Evolutionary conservation across 2,113 vertebrate species (phyloP).

Genomic region (Poicephalus meyeri): DNA sequence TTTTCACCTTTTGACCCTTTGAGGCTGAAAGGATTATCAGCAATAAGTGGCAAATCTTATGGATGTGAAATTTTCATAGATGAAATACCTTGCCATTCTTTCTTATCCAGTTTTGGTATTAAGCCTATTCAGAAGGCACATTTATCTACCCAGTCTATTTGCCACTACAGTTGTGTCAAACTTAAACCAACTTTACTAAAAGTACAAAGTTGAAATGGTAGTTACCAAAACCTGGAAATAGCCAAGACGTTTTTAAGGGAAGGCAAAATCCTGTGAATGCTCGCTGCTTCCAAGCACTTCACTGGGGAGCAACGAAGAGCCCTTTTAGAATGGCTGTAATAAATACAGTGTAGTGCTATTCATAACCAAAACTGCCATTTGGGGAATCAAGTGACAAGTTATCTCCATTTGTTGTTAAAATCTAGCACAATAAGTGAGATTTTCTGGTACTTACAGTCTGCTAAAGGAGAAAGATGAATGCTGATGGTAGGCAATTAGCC

Average conservation of each 20-base stretch:
- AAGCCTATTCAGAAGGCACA: slow-evolving; percentile 49
- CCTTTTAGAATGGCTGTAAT: not conserved
- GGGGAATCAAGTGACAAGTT: slow-evolving; percentile 34
- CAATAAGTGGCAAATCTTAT: slow-evolving; percentile 55
- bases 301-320: not conserved
- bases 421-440: slow-evolving; percentile 50
- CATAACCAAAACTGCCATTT: slow-evolving; percentile 9
- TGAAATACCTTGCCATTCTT: slow-evolving; percentile 31
- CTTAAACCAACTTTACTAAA: slow-evolving; percentile 69
- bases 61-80: slow-evolving; percentile 55
- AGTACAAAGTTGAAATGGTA: slow-evolving; percentile 59
- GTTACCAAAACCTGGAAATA: slow-evolving; percentile 52
- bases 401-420: slow-evolving; percentile 51
- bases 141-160: slow-evolving; percentile 69
- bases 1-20: slow-evolving; percentile 86
- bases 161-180: slow-evolving; percentile 46
- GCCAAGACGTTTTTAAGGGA: slow-evolving; percentile 29
- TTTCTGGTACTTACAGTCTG: slow-evolving; percentile 38
- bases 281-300: not conserved
- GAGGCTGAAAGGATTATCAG: slow-evolving; percentile 55
- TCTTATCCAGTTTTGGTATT: slow-evolving; percentile 60
- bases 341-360: not conserved
- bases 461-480: slow-evolving; percentile 26
- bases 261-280: not conserved
- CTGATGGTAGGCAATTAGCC: slow-evolving; percentile 21